Conservation (phyloP, 2,797 vertebrate species). For the Silurus aristotelis region DNA sequence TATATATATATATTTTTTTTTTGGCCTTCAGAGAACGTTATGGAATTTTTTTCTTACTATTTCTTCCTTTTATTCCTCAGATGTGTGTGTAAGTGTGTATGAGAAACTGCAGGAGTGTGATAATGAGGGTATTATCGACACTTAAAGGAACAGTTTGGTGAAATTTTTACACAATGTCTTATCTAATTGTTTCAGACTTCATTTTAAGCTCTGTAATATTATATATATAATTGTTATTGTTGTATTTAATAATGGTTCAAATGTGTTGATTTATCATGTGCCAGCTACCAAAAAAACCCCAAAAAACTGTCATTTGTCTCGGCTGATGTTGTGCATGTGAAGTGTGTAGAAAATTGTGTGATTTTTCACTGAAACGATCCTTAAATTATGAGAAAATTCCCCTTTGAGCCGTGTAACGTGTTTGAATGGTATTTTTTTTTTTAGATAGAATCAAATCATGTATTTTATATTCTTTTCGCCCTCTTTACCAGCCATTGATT, state of each 20-base stretch:
- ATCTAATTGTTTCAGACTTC: background rate
- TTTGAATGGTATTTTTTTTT: background rate
- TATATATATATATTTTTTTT: background rate
- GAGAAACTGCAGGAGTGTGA: background rate
- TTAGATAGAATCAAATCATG: background rate
- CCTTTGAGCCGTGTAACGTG: conserved; percentile 6
- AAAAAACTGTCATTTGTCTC: background rate
- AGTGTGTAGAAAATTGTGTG: conserved; percentile 1
- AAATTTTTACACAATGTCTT: background rate
- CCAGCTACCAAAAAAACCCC: background rate
- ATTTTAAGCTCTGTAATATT: background rate
- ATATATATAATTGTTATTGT: no score
- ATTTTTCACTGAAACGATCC: conserved; percentile 14
- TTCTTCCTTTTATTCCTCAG: background rate
- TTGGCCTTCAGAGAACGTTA: conserved; percentile 1
- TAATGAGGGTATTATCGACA: background rate
- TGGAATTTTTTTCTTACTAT: background rate
- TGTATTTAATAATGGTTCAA: background rate
- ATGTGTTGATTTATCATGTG: background rate
- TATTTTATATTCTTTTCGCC: background rate
- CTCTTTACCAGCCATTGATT: background rate
- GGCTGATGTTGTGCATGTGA: background rate
- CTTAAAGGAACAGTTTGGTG: conserved; percentile 3
- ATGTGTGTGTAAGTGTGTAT: background rate
- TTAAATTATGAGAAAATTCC: background rate